Evolutionary conservation across 2,888 invertebrate species (phyloP).

Genomic region (Standfussiana lucernea): DNA sequence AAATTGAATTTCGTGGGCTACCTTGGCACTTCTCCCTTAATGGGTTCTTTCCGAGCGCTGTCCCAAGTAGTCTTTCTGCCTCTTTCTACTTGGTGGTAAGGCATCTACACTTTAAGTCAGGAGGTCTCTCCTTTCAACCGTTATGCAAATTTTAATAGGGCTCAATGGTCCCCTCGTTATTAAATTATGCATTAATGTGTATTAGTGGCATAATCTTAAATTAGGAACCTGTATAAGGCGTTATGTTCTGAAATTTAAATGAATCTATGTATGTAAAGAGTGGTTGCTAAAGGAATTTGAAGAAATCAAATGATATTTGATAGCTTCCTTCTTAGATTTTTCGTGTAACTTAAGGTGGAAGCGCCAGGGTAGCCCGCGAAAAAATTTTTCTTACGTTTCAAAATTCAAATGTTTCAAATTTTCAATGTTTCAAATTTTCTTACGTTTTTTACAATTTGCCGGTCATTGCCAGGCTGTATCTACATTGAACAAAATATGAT

Average conservation of each 20-base stretch:
- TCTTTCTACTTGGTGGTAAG: neutral
- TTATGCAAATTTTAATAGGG: slow-evolving; percentile 52
- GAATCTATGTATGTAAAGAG: slow-evolving; percentile 2
- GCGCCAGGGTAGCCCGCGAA: no score
- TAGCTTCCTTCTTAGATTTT: slow-evolving; percentile 1
- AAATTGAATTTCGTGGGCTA: no score
- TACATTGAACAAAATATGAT: no score
- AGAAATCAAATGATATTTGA: slow-evolving; percentile 12
- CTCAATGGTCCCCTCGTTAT: slow-evolving; percentile 30
- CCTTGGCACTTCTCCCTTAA: no score
- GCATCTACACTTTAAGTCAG: slow-evolving; percentile 25
- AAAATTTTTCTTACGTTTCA: no score
- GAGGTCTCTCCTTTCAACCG: slow-evolving; percentile 47
- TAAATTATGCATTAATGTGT: slow-evolving; percentile 36
- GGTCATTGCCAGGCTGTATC: no score
- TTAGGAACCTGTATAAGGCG: slow-evolving; percentile 25
- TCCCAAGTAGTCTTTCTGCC: neutral
- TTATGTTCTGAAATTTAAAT: slow-evolving; percentile 26
- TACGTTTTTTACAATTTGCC: no score
- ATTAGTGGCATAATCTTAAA: slow-evolving; percentile 39
- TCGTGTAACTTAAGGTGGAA: neutral
- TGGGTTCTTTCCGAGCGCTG: neutral
- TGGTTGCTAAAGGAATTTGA: neutral
- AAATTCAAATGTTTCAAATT: no score
- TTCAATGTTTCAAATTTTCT: no score